A percentile compares a stretch with the other conserved stretches of the same genome.
Evolutionary conservation across 2,888 invertebrate species (phyloP).

Genomic region (Dicycla oo): DNA sequence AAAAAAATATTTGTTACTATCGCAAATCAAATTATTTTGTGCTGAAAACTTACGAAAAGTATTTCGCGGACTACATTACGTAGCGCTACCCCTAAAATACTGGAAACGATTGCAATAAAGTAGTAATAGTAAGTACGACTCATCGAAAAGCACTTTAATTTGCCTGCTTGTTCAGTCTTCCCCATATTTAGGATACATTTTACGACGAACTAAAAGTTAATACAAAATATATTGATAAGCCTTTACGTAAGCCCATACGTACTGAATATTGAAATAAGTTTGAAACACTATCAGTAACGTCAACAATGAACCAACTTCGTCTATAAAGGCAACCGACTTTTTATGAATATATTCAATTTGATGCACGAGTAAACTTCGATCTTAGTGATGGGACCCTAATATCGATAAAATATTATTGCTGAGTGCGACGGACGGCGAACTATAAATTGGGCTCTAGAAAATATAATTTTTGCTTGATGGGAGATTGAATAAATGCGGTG

Average conservation of each 20-base stretch:
- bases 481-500: constrained; percentile 33
- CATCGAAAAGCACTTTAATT: neutral
- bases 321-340: constrained; percentile 69
- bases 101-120: neutral
- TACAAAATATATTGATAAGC: constrained; percentile 39
- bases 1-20: too few relatives aligned
- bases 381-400: constrained; percentile 66
- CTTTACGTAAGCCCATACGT: constrained; percentile 43
- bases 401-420: constrained; percentile 68
- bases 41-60: too few relatives aligned
- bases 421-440: constrained; percentile 50
- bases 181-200: constrained; percentile 28
- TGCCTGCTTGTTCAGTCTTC: neutral
- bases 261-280: constrained; percentile 58
- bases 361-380: constrained; percentile 76
- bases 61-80: too few relatives aligned
- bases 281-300: constrained; percentile 66
- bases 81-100: neutral
- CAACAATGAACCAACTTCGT: constrained; percentile 71
- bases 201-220: constrained; percentile 46
- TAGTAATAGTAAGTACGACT: neutral
- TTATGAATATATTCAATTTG: constrained; percentile 80
- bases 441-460: constrained; percentile 53
- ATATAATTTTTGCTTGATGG: constrained; percentile 48
- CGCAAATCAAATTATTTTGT: too few relatives aligned